phyloP scores from a whole-genome alignment of 2,888 invertebrate genomes.

The Agrotis clavis region DNA sequence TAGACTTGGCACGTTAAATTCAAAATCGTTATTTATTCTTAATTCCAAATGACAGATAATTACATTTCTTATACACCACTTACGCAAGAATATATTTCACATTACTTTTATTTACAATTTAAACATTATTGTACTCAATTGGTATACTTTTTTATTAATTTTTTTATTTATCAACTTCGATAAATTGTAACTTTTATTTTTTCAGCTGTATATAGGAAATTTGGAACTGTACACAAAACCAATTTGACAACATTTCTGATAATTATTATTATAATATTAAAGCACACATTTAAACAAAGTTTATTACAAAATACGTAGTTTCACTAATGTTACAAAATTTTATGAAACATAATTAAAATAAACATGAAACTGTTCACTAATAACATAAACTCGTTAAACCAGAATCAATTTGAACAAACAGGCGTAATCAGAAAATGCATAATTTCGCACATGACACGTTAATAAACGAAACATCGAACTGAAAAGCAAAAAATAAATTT shows the following conservation, averaged over 20 bases:
- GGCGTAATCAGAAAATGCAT: background rate
- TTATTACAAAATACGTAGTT: constrained; percentile 3
- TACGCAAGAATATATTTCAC: constrained; percentile 82
- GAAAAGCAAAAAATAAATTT: too few relatives aligned
- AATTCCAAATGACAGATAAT: constrained; percentile 83
- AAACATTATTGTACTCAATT: constrained; percentile 88
- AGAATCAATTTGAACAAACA: background rate
- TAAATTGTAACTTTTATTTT: constrained; percentile 68
- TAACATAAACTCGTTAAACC: background rate
- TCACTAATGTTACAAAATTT: constrained; percentile 12
- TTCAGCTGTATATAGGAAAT: constrained; percentile 60
- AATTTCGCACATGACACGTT: background rate
- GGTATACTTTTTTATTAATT: constrained; percentile 83
- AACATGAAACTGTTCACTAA: background rate
- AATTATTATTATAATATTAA: background rate
- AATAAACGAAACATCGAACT: too few relatives aligned
- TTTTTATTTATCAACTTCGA: constrained; percentile 73
- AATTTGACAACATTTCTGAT: background rate
- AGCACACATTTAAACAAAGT: background rate
- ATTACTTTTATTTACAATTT: constrained; percentile 84
- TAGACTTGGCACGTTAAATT: constrained; percentile 89
- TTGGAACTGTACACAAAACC: background rate
- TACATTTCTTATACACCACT: constrained; percentile 78
- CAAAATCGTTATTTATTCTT: constrained; percentile 89
- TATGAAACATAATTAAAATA: constrained; percentile 20